These are phyloP conservation scores for Geopemphigus sp. DNA, from an alignment of 1,140 invertebrate species.

Conservation along the genomic window DNA sequence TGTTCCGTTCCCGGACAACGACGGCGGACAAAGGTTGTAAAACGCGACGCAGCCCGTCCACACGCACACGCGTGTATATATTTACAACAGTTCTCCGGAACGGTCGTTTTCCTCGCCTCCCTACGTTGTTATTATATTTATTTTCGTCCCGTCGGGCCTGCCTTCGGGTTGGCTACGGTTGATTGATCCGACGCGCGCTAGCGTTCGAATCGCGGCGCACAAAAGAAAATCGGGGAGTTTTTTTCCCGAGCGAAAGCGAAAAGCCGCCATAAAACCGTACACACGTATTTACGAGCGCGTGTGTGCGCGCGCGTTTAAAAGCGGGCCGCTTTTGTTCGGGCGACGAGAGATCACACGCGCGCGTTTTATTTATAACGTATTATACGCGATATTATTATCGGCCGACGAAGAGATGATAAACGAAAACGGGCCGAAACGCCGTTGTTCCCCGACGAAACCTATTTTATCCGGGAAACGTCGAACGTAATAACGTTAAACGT, in stretches of 20 bases:
- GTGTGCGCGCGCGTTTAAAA: no score
- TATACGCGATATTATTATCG: neutral
- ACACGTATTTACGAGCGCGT: no score
- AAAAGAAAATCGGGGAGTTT: slow-evolving; percentile 26
- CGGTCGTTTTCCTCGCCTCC: no score
- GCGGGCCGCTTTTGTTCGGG: neutral
- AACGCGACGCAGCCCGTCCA: slow-evolving; percentile 2
- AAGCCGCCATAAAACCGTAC: neutral
- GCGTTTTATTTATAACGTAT: neutral
- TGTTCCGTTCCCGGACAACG: no score
- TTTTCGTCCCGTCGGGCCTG: no score
- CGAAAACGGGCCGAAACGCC: no score
- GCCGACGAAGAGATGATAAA: no score
- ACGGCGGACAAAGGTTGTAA: neutral
- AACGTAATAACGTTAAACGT: no score
- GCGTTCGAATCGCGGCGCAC: neutral
- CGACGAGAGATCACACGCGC: neutral
- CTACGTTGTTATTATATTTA: no score
- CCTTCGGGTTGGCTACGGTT: neutral
- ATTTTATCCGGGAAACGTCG: no score
- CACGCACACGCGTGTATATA: neutral
- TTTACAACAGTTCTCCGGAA: neutral
- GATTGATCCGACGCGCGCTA: slow-evolving; percentile 21
- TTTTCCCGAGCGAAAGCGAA: neutral
- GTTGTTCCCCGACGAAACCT: no score